phyloP scores from a whole-genome alignment of 2,888 invertebrate genomes.

The Chymomyza caudatula region DNA sequence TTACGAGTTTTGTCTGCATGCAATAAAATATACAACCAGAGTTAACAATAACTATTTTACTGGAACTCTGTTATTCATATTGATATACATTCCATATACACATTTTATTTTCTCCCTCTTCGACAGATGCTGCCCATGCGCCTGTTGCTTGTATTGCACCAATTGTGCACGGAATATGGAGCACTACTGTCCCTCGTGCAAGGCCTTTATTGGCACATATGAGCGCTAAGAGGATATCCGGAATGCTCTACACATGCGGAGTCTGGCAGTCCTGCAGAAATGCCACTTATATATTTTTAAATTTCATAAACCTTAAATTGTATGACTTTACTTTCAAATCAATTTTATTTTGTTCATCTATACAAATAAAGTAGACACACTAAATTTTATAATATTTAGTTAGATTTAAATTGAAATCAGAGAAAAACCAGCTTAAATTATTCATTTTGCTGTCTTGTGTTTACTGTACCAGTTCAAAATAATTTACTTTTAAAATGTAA shows the following conservation, averaged over 20 bases:
- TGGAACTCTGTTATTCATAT: too few relatives aligned
- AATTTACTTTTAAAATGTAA: not conserved
- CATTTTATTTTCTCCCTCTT: not conserved
- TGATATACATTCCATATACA: not conserved
- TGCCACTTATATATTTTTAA: not conserved
- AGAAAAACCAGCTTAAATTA: too few relatives aligned
- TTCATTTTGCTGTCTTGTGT: too few relatives aligned
- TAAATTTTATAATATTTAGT: not conserved
- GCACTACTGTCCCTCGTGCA: slow-evolving; percentile 81
- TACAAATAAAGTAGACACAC: too few relatives aligned
- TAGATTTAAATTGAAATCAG: not conserved
- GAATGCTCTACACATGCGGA: not conserved
- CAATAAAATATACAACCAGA: too few relatives aligned
- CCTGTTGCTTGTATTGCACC: slow-evolving; percentile 80
- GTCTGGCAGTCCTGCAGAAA: not conserved
- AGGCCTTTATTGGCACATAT: slow-evolving; percentile 79
- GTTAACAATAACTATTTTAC: too few relatives aligned
- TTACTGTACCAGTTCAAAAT: too few relatives aligned
- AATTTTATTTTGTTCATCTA: too few relatives aligned
- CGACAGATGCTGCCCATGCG: slow-evolving; percentile 79
- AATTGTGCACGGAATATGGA: slow-evolving; percentile 79
- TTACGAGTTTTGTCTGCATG: too few relatives aligned
- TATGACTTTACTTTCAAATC: not conserved
- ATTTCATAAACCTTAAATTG: not conserved
- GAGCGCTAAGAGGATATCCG: slow-evolving; percentile 53